A percentile compares a stretch with the other conserved stretches of the same genome.
These are phyloP conservation scores for Catostomus latipinnis DNA, from an alignment of 2,797 vertebrate species.

Conservation along the genomic window DNA sequence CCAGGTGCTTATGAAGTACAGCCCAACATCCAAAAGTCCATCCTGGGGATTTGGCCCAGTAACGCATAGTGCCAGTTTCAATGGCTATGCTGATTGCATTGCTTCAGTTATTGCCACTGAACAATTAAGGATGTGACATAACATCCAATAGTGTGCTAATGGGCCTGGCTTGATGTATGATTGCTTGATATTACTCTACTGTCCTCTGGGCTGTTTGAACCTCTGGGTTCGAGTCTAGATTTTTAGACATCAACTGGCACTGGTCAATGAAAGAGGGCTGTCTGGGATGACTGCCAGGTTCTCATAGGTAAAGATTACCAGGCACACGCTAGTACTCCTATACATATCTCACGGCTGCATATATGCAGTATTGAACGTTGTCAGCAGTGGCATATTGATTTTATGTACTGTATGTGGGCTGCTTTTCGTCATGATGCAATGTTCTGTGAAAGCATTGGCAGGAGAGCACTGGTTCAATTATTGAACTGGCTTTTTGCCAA, in stretches of 20 bases:
- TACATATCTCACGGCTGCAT: neutral
- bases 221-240: slow-evolving; percentile 22
- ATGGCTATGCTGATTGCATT: slow-evolving; percentile 63
- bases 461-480: slow-evolving; percentile 51
- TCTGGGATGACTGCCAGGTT: slow-evolving; percentile 33
- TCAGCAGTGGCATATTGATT: slow-evolving; percentile 52
- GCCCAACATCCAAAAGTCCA: slow-evolving; percentile 52
- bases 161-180: slow-evolving; percentile 51
- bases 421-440: slow-evolving; percentile 57
- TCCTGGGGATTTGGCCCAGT: slow-evolving; percentile 59
- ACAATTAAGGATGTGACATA: slow-evolving; percentile 66
- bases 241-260: slow-evolving; percentile 25
- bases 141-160: slow-evolving; percentile 58
- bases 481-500: slow-evolving; percentile 48
- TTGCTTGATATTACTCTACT: slow-evolving; percentile 45
- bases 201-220: slow-evolving; percentile 29
- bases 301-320: slow-evolving; percentile 39
- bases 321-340: neutral
- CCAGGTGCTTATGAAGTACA: slow-evolving; percentile 59
- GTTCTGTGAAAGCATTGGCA: slow-evolving; percentile 56
- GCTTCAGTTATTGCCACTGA: slow-evolving; percentile 61
- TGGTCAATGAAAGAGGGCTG: slow-evolving; percentile 21
- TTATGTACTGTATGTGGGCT: slow-evolving; percentile 39
- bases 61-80: slow-evolving; percentile 52
- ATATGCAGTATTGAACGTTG: slow-evolving; percentile 34